Evolutionary conservation across 2,888 invertebrate genomes (phyloP), one percentile per base, ranked within the genome.

Genomic region (Urechis unicinctus): DNA sequence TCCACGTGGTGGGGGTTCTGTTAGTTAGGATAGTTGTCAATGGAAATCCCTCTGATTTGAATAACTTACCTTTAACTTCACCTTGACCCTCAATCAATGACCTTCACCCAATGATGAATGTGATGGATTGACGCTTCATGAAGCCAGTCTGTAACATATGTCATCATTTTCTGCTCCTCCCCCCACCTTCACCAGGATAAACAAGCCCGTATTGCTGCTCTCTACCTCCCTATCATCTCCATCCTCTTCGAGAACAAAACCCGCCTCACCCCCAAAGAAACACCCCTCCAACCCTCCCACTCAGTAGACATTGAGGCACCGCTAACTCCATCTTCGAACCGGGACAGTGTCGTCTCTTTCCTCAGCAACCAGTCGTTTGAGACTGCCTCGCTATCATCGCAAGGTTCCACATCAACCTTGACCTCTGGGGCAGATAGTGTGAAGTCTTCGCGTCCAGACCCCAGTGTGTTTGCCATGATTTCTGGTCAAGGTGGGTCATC

Each of bases 141-240:
- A n/a, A n/a, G n/a, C n/a, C n/a, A n/a, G n/a, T n/a, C n/a, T n/a
- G n/a, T n/a, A n/a, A n/a, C n/a, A n/a, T n/a, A n/a, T n/a, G n/a
- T n/a, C n/a, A 36, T 36, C n/a, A 13, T 36, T 13, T 36, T 13
- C n/a, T 36, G 9, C 9, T 36, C 41, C n/a, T n/a, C n/a, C n/a
- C n/a, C n/a, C n/a, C n/a, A n/a, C n/a, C n/a, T n/a, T n/a, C n/a
- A 42, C 5, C 64, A 83, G 82, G 86, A 88, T 3, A 88, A 70
- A 72, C 82, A 88, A 70, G 86, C 87, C 4, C 82, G 95, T 50
- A 89, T 97, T 52, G 89, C 92, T 0, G 83, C 89, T 44, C 82
- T 97, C 29, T 97, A 97, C 77, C 85, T 92, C 53, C 96, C 96
- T 0, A 88, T 94, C 85, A 81, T 97, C 61, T 86, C 88, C 3